phyloP scores from a whole-genome alignment of 2,888 invertebrate species.

The Leptinotarsa tumamoca region DNA sequence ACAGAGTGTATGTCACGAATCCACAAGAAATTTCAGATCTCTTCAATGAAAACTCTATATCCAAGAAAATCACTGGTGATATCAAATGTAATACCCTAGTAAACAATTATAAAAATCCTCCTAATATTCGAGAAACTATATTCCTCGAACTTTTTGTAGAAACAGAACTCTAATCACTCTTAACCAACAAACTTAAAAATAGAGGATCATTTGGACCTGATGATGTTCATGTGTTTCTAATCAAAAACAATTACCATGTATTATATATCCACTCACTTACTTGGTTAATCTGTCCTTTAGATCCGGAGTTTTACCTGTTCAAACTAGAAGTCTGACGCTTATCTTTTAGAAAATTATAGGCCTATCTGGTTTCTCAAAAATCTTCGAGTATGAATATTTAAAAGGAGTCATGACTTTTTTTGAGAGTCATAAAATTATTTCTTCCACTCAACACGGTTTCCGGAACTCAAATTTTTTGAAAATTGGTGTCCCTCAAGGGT shows the following conservation, averaged over 20 bases:
- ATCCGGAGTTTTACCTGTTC: background rate
- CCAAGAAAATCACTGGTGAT: background rate
- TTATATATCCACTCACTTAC: background rate
- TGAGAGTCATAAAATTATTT: background rate
- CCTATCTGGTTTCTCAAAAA: background rate
- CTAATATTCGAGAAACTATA: background rate
- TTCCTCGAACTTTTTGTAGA: background rate
- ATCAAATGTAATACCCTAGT: background rate
- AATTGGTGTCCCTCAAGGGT: background rate
- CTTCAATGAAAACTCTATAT: background rate
- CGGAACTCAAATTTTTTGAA: background rate
- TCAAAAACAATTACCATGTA: background rate
- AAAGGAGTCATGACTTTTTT: background rate
- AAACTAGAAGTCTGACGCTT: background rate
- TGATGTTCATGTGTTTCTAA: background rate
- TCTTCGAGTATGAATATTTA: conserved; percentile 4
- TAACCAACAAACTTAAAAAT: background rate
- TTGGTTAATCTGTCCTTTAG: too few species aligned
- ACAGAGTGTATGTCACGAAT: background rate
- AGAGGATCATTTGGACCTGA: background rate
- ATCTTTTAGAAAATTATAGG: background rate
- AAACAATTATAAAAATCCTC: conserved; percentile 2
- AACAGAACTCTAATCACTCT: background rate
- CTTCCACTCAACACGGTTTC: background rate
- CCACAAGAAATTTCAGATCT: background rate